A percentile compares a stretch with the other conserved stretches of the same genome.
These are phyloP conservation scores for Leptopilina clavipes DNA, from an alignment of 1,140 invertebrate genomes.

Conservation along the genomic window DNA sequence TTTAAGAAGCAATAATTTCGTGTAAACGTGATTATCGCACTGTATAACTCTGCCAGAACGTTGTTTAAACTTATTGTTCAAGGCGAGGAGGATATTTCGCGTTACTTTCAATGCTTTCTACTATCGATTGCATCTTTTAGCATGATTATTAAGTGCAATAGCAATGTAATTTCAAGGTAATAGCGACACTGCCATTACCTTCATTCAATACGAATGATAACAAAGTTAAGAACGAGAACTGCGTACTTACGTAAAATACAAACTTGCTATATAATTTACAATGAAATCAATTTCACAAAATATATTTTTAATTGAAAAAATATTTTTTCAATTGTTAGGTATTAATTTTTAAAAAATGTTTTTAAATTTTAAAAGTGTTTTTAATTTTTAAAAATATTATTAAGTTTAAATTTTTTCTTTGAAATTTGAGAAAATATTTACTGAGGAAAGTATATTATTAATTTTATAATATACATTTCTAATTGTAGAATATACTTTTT, in stretches of 20 bases:
- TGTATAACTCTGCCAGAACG: background rate
- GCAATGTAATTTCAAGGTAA: slow-evolving; percentile 43
- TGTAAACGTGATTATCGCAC: background rate
- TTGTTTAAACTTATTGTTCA: slow-evolving; percentile 40
- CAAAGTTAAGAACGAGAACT: background rate
- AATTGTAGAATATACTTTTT: too few species aligned
- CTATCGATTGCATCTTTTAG: slow-evolving; percentile 52
- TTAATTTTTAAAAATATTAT: too few species aligned
- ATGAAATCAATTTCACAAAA: too few species aligned
- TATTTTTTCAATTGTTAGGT: too few species aligned
- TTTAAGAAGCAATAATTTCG: background rate
- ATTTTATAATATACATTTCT: too few species aligned
- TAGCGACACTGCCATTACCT: slow-evolving; percentile 42
- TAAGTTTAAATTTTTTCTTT: too few species aligned
- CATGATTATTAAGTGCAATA: slow-evolving; percentile 51
- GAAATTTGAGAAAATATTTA: too few species aligned
- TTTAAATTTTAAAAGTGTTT: too few species aligned
- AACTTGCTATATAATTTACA: too few species aligned
- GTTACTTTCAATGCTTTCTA: slow-evolving; percentile 53
- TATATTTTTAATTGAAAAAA: too few species aligned
- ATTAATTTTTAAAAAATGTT: too few species aligned
- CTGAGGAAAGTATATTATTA: too few species aligned
- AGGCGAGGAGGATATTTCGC: slow-evolving; percentile 52
- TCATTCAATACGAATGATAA: slow-evolving; percentile 42
- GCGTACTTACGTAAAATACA: background rate